phyloP scores from a whole-genome alignment of 2,113 vertebrate species.

The Phalacrocorax brasilianus region DNA sequence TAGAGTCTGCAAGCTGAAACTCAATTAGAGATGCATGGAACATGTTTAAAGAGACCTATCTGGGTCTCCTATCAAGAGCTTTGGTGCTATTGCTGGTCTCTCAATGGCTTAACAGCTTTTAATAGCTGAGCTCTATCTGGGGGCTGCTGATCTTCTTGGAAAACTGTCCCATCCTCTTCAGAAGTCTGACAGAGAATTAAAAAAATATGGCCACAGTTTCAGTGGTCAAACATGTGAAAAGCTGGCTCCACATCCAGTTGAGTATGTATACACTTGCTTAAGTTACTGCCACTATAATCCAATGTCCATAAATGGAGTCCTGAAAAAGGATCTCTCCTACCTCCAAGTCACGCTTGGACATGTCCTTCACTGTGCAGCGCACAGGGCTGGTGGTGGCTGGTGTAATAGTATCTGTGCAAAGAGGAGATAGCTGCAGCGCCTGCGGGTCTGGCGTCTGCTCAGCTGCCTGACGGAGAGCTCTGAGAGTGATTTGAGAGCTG shows the following conservation, averaged over 20 bases:
- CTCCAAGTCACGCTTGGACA: not conserved
- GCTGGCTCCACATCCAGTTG: not conserved
- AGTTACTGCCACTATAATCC: not conserved
- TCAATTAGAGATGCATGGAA: not conserved
- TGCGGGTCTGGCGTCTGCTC: not conserved
- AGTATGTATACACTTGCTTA: not conserved
- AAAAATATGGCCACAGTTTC: not conserved
- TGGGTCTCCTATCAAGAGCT: not conserved
- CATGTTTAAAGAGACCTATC: not conserved
- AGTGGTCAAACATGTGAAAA: not conserved
- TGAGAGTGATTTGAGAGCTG: not conserved
- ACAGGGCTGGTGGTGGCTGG: not conserved
- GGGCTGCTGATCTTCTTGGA: not conserved
- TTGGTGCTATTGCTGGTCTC: not conserved
- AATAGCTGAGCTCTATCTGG: not conserved
- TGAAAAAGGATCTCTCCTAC: not conserved
- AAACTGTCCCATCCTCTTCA: not conserved
- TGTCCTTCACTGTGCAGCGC: not conserved
- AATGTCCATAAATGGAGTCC: not conserved
- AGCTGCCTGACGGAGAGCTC: not conserved
- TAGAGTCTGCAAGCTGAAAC: not conserved
- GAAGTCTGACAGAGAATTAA: not conserved
- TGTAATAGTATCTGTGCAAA: not conserved
- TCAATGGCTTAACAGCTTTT: not conserved
- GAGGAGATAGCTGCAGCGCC: not conserved